Evolutionary conservation across 2,888 invertebrate genomes (phyloP).

Genomic region (Cataglyphis albicans): DNA sequence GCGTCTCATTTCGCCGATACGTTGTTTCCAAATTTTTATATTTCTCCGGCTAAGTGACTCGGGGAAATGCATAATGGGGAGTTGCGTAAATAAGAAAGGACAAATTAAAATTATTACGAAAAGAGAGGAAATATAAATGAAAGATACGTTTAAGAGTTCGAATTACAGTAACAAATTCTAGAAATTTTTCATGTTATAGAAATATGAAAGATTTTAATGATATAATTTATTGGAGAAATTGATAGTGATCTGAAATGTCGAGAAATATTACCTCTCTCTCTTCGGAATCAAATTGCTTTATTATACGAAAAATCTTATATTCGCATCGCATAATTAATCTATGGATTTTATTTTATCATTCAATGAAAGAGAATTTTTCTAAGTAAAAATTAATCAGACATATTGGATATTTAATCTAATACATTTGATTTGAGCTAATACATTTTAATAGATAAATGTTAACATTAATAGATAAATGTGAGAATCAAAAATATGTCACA

Average conservation of each 20-base stretch:
- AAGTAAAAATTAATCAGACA: neutral
- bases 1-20: no score
- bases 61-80: neutral
- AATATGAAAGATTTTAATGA: constrained; percentile 5
- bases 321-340: neutral
- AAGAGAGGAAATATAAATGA: neutral
- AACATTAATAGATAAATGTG: neutral
- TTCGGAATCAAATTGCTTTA: constrained; percentile 22
- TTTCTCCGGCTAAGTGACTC: neutral
- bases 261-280: constrained; percentile 2
- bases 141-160: neutral
- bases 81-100: neutral
- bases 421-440: neutral
- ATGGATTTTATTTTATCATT: neutral
- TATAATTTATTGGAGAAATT: constrained; percentile 29
- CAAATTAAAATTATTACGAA: constrained; percentile 2
- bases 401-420: neutral
- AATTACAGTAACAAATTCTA: constrained; percentile 17
- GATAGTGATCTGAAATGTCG: constrained; percentile 2
- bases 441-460: neutral
- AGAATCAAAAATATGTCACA: neutral
- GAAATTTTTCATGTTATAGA: neutral
- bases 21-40: neutral
- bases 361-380: neutral
- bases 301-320: neutral